Evolutionary conservation across 1,140 invertebrate species (phyloP).

Genomic region (Pristionchus pacificus): DNA sequence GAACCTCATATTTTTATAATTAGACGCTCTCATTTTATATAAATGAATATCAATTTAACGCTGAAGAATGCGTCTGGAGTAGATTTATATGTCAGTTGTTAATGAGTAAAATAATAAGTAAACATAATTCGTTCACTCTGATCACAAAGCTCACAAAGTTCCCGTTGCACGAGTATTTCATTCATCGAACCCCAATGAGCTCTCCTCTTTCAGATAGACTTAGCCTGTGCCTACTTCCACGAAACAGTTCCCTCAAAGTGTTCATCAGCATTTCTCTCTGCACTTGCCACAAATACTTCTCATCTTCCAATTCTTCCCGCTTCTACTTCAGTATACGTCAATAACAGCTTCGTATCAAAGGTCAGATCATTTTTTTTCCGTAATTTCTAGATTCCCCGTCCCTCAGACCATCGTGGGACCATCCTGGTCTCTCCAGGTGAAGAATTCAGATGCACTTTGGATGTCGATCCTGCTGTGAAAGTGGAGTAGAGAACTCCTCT

Average conservation of each 20-base stretch:
- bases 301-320: conserved; percentile 58
- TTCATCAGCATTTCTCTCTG: conserved; percentile 58
- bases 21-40: no score
- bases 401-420: conserved; percentile 50
- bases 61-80: no score
- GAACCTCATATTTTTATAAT: no score
- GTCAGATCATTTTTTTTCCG: no score
- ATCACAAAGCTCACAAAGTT: no score
- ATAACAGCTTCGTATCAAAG: conserved; percentile 61
- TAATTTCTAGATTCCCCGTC: no score
- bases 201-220: conserved; percentile 45
- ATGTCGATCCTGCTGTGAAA: conserved; percentile 58
- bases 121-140: no score
- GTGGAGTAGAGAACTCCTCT: conserved; percentile 56
- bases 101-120: no score
- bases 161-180: conserved; percentile 45
- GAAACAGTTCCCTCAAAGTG: conserved; percentile 58
- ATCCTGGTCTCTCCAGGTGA: conserved; percentile 59
- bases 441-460: conserved; percentile 60
- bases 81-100: no score
- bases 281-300: conserved; percentile 58
- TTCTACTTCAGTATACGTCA: conserved; percentile 59
- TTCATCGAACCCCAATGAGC: no score
- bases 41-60: no score
- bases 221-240: conserved; percentile 58